phyloP scores from a whole-genome alignment of 2,888 invertebrate genomes.

The Deladenus siricidicola region DNA sequence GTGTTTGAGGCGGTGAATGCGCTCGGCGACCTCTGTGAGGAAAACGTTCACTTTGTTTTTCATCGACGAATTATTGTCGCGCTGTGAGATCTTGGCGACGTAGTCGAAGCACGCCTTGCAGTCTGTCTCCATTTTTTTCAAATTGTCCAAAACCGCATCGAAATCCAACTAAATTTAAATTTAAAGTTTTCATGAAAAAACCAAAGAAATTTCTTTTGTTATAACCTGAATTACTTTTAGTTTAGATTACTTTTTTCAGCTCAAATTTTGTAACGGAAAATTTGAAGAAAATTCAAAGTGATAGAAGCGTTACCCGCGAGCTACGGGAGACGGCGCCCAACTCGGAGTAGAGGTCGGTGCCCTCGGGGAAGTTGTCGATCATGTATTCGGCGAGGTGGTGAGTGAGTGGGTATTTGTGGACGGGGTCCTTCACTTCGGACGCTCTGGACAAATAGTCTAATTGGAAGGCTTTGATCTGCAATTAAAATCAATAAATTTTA shows the following conservation, averaged over 20 bases:
- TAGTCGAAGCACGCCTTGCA: slow-evolving; percentile 65
- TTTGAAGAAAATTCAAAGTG: too few relatives aligned
- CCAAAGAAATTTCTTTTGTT: not conserved
- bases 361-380: slow-evolving; percentile 87
- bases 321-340: slow-evolving; percentile 58
- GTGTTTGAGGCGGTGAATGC: slow-evolving; percentile 84
- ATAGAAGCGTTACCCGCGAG: slow-evolving; percentile 69
- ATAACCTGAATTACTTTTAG: too few relatives aligned
- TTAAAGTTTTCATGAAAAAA: not conserved
- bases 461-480: slow-evolving; percentile 83
- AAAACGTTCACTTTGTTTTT: slow-evolving; percentile 71
- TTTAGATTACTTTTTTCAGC: too few relatives aligned
- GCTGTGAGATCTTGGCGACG: slow-evolving; percentile 42
- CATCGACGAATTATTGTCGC: slow-evolving; percentile 46
- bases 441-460: slow-evolving; percentile 88
- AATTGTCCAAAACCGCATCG: slow-evolving; percentile 76
- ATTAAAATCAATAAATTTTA: not conserved
- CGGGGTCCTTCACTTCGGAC: slow-evolving; percentile 75
- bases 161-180: slow-evolving; percentile 70
- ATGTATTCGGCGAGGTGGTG: slow-evolving; percentile 93
- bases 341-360: slow-evolving; percentile 88
- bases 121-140: slow-evolving; percentile 80
- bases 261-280: too few relatives aligned
- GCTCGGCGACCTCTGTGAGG: slow-evolving; percentile 86
- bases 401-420: slow-evolving; percentile 92